These are phyloP conservation scores for Pteropus rufus DNA, from an alignment of 2,797 vertebrate species.

Conservation along the genomic window DNA sequence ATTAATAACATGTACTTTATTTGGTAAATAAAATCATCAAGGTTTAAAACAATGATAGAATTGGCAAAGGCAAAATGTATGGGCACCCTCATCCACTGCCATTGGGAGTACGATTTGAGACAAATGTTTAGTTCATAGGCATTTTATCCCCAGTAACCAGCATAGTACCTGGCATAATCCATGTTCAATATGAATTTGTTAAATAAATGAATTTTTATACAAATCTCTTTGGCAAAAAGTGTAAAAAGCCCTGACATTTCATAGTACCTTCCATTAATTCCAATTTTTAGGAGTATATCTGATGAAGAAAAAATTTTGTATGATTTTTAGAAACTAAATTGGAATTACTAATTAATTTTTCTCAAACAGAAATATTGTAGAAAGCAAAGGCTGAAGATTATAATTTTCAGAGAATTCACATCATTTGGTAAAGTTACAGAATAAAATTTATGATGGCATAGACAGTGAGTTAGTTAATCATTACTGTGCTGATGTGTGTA, in stretches of 20 bases:
- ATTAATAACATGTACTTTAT: slow-evolving; percentile 3
- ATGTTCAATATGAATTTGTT: slow-evolving; percentile 11
- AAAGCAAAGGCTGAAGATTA: neutral
- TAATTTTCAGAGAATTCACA: neutral
- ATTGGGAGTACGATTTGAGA: neutral
- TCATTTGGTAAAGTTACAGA: slow-evolving; percentile 20
- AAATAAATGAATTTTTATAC: neutral
- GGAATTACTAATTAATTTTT: slow-evolving; percentile 17
- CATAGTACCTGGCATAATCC: neutral
- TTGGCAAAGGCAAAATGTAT: neutral
- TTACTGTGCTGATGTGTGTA: neutral
- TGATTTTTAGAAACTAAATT: slow-evolving; percentile 4
- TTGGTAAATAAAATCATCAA: neutral
- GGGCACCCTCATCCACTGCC: neutral
- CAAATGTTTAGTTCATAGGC: neutral
- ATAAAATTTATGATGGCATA: neutral
- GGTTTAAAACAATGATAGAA: neutral
- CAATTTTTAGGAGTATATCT: neutral
- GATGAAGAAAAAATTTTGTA: neutral
- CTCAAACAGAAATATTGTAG: neutral
- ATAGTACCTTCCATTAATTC: neutral
- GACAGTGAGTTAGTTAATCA: neutral
- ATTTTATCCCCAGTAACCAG: neutral
- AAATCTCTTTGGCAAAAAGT: neutral
- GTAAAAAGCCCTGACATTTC: neutral